These are phyloP conservation scores for Noctua janthina DNA, from an alignment of 2,888 invertebrate genomes.

Conservation along the genomic window DNA sequence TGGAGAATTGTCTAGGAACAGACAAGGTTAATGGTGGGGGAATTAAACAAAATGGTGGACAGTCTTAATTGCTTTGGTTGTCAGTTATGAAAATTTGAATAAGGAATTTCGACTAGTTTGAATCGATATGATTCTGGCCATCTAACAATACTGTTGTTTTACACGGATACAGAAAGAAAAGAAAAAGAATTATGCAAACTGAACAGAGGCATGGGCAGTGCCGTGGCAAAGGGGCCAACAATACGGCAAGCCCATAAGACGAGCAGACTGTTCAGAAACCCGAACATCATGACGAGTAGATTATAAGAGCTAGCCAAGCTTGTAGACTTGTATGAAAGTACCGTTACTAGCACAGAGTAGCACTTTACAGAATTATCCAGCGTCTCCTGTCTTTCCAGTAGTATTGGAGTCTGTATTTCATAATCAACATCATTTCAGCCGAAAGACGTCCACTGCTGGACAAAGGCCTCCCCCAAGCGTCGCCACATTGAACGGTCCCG, in stretches of 20 bases:
- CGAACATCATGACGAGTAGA: no score
- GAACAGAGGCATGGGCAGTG: not conserved
- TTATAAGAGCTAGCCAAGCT: not conserved
- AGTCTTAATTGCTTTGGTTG: slow-evolving; percentile 25
- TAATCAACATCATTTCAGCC: no score
- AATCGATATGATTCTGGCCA: not conserved
- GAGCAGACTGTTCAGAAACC: not conserved
- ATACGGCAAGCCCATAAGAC: not conserved
- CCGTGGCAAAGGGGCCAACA: not conserved
- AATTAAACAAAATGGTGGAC: slow-evolving; percentile 26
- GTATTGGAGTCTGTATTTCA: not conserved
- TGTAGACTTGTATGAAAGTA: not conserved
- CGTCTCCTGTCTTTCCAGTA: not conserved
- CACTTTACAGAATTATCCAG: not conserved
- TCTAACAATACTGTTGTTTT: not conserved
- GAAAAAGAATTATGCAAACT: not conserved
- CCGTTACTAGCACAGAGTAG: not conserved
- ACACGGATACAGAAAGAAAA: not conserved
- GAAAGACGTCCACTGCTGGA: no score
- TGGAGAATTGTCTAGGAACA: slow-evolving; percentile 22
- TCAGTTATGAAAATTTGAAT: slow-evolving; percentile 29
- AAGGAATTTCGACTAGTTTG: not conserved
- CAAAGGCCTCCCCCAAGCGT: no score
- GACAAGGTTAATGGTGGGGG: slow-evolving; percentile 45
- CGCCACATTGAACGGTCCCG: no score